phyloP scores from a whole-genome alignment of 2,888 invertebrate species.

The Drosophila birchii region DNA sequence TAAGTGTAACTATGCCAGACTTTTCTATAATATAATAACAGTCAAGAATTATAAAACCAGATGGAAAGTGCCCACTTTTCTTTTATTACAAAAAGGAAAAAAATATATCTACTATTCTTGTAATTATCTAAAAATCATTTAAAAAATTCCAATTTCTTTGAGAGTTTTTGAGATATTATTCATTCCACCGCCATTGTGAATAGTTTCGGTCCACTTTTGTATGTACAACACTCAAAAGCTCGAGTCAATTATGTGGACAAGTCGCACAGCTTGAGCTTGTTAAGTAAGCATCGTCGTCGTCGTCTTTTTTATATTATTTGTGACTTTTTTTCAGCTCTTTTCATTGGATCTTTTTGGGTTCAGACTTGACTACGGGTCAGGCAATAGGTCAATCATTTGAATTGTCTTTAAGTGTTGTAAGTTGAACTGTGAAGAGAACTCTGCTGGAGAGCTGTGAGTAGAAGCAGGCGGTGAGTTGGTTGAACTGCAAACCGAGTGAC shows the following conservation, averaged over 20 bases:
- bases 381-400: constrained; percentile 78
- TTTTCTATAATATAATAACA: background rate
- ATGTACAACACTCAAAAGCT: constrained; percentile 52
- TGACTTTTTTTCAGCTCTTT: constrained; percentile 27
- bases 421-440: constrained; percentile 44
- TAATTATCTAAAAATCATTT: background rate
- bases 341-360: constrained; percentile 40
- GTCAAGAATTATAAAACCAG: no score
- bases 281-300: constrained; percentile 61
- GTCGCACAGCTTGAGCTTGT: constrained; percentile 68
- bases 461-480: constrained; percentile 11
- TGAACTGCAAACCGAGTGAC: constrained; percentile 26
- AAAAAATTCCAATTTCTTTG: background rate
- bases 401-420: constrained; percentile 77
- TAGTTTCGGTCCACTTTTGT: constrained; percentile 13
- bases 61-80: background rate
- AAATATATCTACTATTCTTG: background rate
- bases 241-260: constrained; percentile 70
- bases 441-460: background rate
- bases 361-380: constrained; percentile 57
- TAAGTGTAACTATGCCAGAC: constrained; percentile 31
- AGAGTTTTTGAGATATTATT: background rate
- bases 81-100: background rate
- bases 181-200: constrained; percentile 11
- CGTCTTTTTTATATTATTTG: constrained; percentile 6